Base-by-base conservation (phyloP, 2,888 invertebrate species). In the Habroteleia sp. region DNA sequence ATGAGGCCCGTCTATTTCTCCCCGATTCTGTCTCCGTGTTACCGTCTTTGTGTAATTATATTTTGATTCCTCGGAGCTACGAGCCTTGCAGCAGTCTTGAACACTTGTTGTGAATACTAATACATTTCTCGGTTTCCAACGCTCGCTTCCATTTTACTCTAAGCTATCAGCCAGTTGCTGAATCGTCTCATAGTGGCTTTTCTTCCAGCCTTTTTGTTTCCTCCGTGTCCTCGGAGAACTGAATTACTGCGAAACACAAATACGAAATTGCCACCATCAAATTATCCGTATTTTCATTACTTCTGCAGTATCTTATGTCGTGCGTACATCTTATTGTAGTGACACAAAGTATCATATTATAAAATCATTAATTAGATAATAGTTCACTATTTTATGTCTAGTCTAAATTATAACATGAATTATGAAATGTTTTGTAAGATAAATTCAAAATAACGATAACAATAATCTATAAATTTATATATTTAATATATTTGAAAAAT, bases 1-100 rank as follows among this genome's bases (percentile, higher is more conserved):
- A 87, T 87, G 87, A 87, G 87, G 83, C 83, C 83, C 84, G 83
- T 86, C 86, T 84, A 85, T 86, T 86, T 83, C 84, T 77, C 80
- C 80, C 81, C 82, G 82, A 83, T 85, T 83, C 83, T 83, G 84
- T 84, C 85, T 82, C 84, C 83, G 82, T 81, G 84, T 84, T 83
- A 83, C 81, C 76, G 78, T 74, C 78, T 78, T 78, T 78, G 77
- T 76, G 76, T 80, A 77, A 80, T 80, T 79, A 79, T 77, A 80
- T 80, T 79, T 79, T 78, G 79, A 80, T 80, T 78, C 56, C 74
- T 75, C 69, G 74, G 71, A 72, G 37, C 72, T 56, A 63, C 66
- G 63, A 71, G 77, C 58, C 77, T 75, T 68, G 63, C 77, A 77
- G 78, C 66, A 74, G 66, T 74, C 66, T 74, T 74, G 74, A 76